Evolutionary conservation across 2,888 invertebrate species (phyloP).

Genomic region (Phymatocera aterrima): DNA sequence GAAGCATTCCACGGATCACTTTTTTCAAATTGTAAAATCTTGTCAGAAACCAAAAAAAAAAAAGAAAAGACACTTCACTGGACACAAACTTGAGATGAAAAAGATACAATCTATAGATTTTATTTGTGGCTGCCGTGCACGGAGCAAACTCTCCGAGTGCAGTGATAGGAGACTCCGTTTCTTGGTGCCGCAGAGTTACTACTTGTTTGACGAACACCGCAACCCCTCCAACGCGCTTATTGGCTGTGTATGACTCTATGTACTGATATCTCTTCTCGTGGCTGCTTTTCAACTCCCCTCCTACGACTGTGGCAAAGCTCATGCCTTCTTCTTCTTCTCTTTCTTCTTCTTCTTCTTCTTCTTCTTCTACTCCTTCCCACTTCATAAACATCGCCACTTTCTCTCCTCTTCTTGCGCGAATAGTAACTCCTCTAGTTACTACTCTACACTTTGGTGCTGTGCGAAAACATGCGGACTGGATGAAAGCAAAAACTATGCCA

Average conservation of each 20-base stretch:
- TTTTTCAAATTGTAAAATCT: neutral
- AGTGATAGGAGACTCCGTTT: constrained; percentile 12
- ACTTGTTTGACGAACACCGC: neutral
- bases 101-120: neutral
- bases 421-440: too few relatives aligned
- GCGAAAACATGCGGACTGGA: too few relatives aligned
- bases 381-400: neutral
- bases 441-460: too few relatives aligned
- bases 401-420: neutral
- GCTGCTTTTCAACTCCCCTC: neutral
- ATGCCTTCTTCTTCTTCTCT: neutral
- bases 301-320: neutral
- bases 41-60: neutral
- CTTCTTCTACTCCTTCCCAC: neutral
- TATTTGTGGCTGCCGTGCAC: constrained; percentile 3
- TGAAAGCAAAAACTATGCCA: too few relatives aligned
- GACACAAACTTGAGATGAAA: neutral
- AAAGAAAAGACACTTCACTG: neutral
- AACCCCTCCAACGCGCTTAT: constrained; percentile 37
- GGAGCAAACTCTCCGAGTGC: constrained; percentile 25
- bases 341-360: neutral
- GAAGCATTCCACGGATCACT: neutral
- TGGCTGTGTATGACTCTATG: constrained; percentile 10
- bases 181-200: constrained; percentile 7
- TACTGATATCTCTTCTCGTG: constrained; percentile 20